A percentile compares a stretch with the other conserved stretches of the same genome.
Conservation (phyloP, 1,140 invertebrate species). For the Mizuhopecten yessoensis region DNA sequence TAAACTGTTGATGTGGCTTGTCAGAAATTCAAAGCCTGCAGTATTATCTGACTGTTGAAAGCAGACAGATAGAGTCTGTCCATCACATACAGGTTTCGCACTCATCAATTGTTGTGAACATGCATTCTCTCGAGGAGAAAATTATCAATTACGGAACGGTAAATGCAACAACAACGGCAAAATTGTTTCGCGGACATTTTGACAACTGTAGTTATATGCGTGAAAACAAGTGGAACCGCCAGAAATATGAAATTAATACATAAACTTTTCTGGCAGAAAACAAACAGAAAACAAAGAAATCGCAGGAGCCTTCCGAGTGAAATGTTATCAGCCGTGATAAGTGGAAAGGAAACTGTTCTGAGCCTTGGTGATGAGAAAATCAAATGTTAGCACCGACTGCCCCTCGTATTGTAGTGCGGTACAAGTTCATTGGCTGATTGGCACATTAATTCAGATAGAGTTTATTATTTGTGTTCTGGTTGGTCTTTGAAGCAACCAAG, state of each 20-base stretch:
- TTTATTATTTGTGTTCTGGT: conserved; percentile 34
- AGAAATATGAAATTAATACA: conserved; percentile 30
- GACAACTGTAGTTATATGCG: neutral
- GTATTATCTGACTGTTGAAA: neutral
- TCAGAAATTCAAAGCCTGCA: neutral
- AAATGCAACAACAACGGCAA: neutral
- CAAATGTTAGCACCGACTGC: conserved; percentile 21
- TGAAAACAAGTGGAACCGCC: neutral
- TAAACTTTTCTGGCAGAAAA: conserved; percentile 33
- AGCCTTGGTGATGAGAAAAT: conserved; percentile 22
- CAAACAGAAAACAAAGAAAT: conserved; percentile 26
- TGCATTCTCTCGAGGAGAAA: conserved; percentile 13
- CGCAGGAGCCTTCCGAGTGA: neutral
- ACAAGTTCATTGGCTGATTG: conserved; percentile 38
- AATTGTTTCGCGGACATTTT: neutral
- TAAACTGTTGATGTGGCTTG: neutral
- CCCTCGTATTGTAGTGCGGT: conserved; percentile 3
- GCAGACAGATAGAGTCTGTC: neutral
- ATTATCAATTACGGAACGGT: conserved; percentile 13
- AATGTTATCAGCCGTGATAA: conserved; percentile 6
- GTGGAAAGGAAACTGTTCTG: conserved; percentile 19
- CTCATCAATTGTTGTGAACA: conserved; percentile 32
- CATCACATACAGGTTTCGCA: neutral
- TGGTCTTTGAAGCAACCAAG: conserved; percentile 31
- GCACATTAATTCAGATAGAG: conserved; percentile 32